Conservation (phyloP, 2,888 invertebrate genomes). For the Dryobota labecula region DNA sequence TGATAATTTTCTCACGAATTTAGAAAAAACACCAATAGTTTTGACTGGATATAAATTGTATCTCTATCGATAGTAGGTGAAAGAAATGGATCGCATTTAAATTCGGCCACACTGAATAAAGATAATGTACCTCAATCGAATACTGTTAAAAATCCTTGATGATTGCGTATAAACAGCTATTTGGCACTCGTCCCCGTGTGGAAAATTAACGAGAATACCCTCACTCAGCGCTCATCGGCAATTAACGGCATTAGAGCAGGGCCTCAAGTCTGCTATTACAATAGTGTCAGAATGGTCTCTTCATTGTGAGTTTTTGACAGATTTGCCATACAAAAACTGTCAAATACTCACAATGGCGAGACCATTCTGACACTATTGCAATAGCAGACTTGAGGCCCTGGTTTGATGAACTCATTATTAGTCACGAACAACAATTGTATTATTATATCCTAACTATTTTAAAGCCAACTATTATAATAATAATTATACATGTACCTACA, state of each 20-base stretch:
- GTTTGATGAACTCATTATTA: constrained; percentile 75
- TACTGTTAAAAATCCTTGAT: constrained; percentile 76
- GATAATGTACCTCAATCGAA: constrained; percentile 62
- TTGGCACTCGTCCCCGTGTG: constrained; percentile 76
- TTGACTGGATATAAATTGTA: background rate
- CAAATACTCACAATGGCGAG: too few relatives aligned
- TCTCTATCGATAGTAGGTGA: background rate
- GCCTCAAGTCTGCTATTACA: too few relatives aligned
- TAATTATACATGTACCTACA: background rate
- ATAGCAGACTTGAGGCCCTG: too few relatives aligned
- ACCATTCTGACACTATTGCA: too few relatives aligned
- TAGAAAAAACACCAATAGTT: background rate
- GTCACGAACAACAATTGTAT: constrained; percentile 27
- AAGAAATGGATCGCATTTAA: constrained; percentile 24
- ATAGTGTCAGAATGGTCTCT: too few relatives aligned
- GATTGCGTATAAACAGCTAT: constrained; percentile 71
- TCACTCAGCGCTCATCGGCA: constrained; percentile 73
- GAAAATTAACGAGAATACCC: constrained; percentile 79
- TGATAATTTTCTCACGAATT: background rate
- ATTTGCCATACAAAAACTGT: too few relatives aligned
- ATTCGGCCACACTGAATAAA: constrained; percentile 34
- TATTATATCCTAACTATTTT: constrained; percentile 18
- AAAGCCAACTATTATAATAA: constrained; percentile 3
- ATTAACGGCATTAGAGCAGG: constrained; percentile 69
- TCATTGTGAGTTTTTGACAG: too few relatives aligned